These are phyloP conservation scores for Leptarthrus brevirostris DNA, from an alignment of 2,888 invertebrate species.

Conservation along the genomic window DNA sequence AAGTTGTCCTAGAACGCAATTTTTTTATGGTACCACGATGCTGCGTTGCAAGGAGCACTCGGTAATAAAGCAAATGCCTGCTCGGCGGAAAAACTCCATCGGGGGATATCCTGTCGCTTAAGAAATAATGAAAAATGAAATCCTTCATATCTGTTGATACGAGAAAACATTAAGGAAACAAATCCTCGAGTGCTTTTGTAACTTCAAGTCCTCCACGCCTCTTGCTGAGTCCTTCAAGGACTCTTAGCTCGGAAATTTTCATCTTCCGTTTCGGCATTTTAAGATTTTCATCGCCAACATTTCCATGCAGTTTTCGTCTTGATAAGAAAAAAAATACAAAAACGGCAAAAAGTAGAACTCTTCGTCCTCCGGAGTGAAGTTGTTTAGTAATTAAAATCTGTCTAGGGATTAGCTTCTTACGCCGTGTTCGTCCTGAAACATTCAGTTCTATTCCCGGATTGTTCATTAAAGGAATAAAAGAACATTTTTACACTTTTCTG, in stretches of 20 bases:
- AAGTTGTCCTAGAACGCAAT: constrained; percentile 4
- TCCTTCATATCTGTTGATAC: constrained; percentile 38
- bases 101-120: constrained; percentile 21
- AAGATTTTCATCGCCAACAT: constrained; percentile 9
- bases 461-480: constrained; percentile 27
- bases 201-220: background rate
- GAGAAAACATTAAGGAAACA: constrained; percentile 34
- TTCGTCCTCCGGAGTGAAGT: constrained; percentile 34
- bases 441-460: background rate
- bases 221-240: background rate
- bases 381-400: constrained; percentile 47
- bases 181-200: constrained; percentile 31
- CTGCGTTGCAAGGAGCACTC: background rate
- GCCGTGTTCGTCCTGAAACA: background rate
- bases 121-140: constrained; percentile 12
- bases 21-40: constrained; percentile 1
- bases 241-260: constrained; percentile 44
- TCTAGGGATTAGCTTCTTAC: constrained; percentile 45
- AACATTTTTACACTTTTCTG: constrained; percentile 31
- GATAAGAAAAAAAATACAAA: background rate
- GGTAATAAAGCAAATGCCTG: background rate
- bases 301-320: background rate
- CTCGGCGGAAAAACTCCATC: background rate
- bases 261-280: constrained; percentile 43
- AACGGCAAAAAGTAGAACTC: background rate